Evolutionary conservation across 2,797 vertebrate genomes (phyloP), one percentile per base, ranked within the genome.

Genomic region (Ctenopoma kingsleyae): DNA sequence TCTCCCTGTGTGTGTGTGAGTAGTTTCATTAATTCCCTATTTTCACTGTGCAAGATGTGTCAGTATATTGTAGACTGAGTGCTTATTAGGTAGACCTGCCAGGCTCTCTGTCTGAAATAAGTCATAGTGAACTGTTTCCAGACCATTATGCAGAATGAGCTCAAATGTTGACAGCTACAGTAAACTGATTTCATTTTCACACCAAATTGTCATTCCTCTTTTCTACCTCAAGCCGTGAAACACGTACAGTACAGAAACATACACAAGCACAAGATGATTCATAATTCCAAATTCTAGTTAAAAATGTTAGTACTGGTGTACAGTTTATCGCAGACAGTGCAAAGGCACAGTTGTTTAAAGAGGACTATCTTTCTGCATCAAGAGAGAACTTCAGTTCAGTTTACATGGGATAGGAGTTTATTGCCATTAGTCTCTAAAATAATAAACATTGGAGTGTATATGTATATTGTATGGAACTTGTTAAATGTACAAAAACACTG

Each of bases 111-210:
- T 80, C 76, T 60, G 60, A 80, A 88, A 89, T 83, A 74, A 85
- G 74, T 90, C 82, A 78, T 19, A 38, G 71, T 67, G 55, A 83
- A 87, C 87, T 85, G 81, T 85, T 83, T 86, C 82, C 51, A 51
- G 67, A 70, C 67, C 75, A 87, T 91, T 91, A 88, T 87, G 78
- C 78, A 80, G 74, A 81, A 86, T 82, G 82, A 82, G 82, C 83
- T 85, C 84, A 80, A 77, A 78, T 80, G 81, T 88, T 73, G 41
- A 43, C 43, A 6, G 68, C 74, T 74, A 80, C 81, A 71, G 77
- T 82, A 81, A 83, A 88, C 70, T 81, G 77, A 86, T 77, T 88
- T 84, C 32, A 76, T 78, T 86, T 77, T 84, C 74, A 74, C 69
- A 72, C 63, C 58, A 30, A 72, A 65, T 75, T 58, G 75, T 74